Evolutionary conservation across 2,113 vertebrate genomes (phyloP), one percentile per base, ranked within the genome.

Genomic region (Ornithorhynchus anatinus): DNA sequence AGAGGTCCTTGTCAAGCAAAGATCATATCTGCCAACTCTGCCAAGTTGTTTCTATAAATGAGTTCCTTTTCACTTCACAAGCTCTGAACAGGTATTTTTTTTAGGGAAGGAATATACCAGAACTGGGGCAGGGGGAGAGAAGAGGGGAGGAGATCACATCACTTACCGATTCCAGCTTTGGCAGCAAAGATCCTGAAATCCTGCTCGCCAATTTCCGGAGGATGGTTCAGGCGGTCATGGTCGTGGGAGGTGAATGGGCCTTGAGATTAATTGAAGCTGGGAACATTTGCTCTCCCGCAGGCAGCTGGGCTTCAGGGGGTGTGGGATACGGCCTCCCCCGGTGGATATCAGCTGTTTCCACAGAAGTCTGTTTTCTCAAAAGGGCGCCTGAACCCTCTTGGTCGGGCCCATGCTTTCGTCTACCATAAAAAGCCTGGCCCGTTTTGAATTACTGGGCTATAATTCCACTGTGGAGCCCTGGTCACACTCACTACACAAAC

Each of bases 401-500:
- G 69, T 51, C 12, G 47, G 72, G 70, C 44, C 9, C 1, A 2
- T 50, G 48, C 48, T 62, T 67, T 47, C 50, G 61, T 72, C 25
- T 40, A 61, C 32, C 45, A 29, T 64, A 39, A 51, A 72, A 59
- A 57, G 38, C 14, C 62, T 63, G 44, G 38, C 32, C 36, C 25
- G 23, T 75, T 61, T 81, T 70, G 31, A 72, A 36, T 70, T 63
- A 85, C 43, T 8, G 54, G 22, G 8, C 15, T 77, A 16, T 33
- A 42, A 60, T 64, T 83, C 75, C 75, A 76, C 50, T 2, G 53
- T 33, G 54, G 62, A 10, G 20, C 11, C 69, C 75, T 77, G 38
- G 51, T 80, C 78, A 51, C 53, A 85, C 58, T 79, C 22, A 12
- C 72, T 67, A 47, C 44, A 23, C 22, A 79, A 78, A 84, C 32